phyloP scores from a whole-genome alignment of 2,113 vertebrate genomes.

The Thinocorus orbignyianus region DNA sequence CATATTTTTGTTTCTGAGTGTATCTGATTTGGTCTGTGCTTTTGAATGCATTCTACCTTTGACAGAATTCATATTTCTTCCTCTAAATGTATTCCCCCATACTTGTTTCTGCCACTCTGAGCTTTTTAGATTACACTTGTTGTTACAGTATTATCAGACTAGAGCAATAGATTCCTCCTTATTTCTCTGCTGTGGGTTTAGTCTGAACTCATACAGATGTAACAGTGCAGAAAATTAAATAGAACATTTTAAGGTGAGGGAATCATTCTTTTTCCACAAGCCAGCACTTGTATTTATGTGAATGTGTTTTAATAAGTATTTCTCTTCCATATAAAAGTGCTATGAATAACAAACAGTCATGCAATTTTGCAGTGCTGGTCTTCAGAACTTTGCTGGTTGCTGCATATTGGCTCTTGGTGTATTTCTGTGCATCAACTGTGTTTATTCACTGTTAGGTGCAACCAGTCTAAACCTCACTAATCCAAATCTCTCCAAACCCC shows the following conservation, averaged over 20 bases:
- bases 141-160: neutral
- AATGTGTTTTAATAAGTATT: neutral
- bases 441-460: neutral
- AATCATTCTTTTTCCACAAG: neutral
- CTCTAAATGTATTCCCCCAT: neutral
- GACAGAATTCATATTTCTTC: neutral
- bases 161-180: neutral
- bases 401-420: neutral
- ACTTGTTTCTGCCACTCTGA: neutral
- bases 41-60: neutral
- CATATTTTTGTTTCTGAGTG: neutral
- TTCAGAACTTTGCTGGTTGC: neutral
- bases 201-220: neutral
- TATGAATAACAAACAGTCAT: neutral
- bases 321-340: neutral
- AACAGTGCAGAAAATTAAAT: neutral
- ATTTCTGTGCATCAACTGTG: neutral
- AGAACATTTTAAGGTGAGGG: neutral
- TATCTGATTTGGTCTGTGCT: conserved; percentile 4
- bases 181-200: neutral
- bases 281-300: neutral
- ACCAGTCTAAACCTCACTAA: neutral
- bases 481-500: neutral
- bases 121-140: neutral
- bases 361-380: neutral